Conservation (phyloP, 2,888 invertebrate species). For the Himalopsyche anomala region DNA sequence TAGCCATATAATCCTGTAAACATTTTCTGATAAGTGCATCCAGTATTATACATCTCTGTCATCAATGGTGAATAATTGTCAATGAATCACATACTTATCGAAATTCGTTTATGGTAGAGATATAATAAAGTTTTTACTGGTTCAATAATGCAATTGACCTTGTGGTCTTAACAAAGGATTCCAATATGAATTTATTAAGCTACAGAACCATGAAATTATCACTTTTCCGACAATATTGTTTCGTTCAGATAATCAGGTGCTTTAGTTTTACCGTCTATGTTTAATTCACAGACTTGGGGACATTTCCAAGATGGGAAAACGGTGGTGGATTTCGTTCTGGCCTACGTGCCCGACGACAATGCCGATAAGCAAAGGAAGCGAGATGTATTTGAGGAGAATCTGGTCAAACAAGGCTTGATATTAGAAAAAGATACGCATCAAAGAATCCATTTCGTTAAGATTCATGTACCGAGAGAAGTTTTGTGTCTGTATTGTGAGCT, state of each 20-base stretch:
- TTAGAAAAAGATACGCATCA: slow-evolving; percentile 80
- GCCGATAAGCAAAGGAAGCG: slow-evolving; percentile 70
- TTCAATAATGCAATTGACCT: background rate
- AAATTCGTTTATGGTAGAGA: background rate
- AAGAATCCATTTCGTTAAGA: slow-evolving; percentile 82
- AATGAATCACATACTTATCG: background rate
- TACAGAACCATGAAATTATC: background rate
- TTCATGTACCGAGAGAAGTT: slow-evolving; percentile 85
- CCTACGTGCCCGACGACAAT: slow-evolving; percentile 74
- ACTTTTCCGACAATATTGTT: background rate
- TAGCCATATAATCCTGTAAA: too few species aligned
- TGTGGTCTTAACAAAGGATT: background rate
- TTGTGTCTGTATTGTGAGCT: slow-evolving; percentile 85
- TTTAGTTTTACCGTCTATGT: background rate
- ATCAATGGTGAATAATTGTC: background rate
- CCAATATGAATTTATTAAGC: background rate
- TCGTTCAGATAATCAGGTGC: background rate
- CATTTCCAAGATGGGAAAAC: slow-evolving; percentile 76
- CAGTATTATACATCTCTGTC: background rate
- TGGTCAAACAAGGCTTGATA: slow-evolving; percentile 79
- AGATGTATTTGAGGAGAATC: slow-evolving; percentile 79
- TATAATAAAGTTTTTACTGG: background rate
- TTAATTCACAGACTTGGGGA: slow-evolving; percentile 73
- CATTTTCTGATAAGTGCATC: too few species aligned
- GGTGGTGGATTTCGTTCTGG: slow-evolving; percentile 80